phyloP scores from a whole-genome alignment of 1,140 invertebrate species.

The Euura saliciscinereae region DNA sequence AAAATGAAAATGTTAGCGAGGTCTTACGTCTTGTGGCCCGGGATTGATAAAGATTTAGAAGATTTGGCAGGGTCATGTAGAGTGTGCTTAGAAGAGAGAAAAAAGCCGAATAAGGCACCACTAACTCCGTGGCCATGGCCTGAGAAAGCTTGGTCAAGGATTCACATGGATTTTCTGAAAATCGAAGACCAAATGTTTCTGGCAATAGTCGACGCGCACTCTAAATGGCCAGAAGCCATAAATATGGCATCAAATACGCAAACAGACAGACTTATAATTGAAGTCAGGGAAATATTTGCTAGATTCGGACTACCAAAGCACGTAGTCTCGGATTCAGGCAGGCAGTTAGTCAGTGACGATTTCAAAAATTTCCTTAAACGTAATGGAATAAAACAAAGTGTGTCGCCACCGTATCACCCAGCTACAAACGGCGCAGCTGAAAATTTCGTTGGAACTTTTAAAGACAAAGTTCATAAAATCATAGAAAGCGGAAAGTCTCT shows the following conservation, averaged over 20 bases:
- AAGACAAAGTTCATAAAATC: slow-evolving; percentile 39
- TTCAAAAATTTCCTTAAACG: slow-evolving; percentile 33
- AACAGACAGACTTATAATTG: slow-evolving; percentile 22
- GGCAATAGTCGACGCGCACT: slow-evolving; percentile 40
- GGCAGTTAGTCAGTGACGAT: slow-evolving; percentile 29
- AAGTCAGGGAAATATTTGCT: slow-evolving; percentile 19
- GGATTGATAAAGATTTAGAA: slow-evolving; percentile 52
- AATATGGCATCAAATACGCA: slow-evolving; percentile 13
- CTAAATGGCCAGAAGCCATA: slow-evolving; percentile 33
- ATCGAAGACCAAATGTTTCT: slow-evolving; percentile 34
- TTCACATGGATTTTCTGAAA: slow-evolving; percentile 44
- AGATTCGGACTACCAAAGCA: slow-evolving; percentile 30
- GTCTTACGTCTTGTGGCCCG: slow-evolving; percentile 53
- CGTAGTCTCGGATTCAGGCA: slow-evolving; percentile 29
- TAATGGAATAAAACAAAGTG: slow-evolving; percentile 39
- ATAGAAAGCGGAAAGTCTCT: slow-evolving; percentile 18
- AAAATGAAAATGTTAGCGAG: slow-evolving; percentile 52
- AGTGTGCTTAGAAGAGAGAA: slow-evolving; percentile 34
- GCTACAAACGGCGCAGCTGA: slow-evolving; percentile 46
- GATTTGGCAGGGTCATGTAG: slow-evolving; percentile 24
- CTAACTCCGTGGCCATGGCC: slow-evolving; percentile 43
- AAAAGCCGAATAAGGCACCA: slow-evolving; percentile 32
- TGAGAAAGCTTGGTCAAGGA: slow-evolving; percentile 49
- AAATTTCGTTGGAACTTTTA: slow-evolving; percentile 42
- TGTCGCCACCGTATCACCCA: slow-evolving; percentile 41